A percentile compares a stretch with the other conserved stretches of the same genome.
phyloP scores from a whole-genome alignment of 2,113 vertebrate species.

The Polypterus bichir region DNA sequence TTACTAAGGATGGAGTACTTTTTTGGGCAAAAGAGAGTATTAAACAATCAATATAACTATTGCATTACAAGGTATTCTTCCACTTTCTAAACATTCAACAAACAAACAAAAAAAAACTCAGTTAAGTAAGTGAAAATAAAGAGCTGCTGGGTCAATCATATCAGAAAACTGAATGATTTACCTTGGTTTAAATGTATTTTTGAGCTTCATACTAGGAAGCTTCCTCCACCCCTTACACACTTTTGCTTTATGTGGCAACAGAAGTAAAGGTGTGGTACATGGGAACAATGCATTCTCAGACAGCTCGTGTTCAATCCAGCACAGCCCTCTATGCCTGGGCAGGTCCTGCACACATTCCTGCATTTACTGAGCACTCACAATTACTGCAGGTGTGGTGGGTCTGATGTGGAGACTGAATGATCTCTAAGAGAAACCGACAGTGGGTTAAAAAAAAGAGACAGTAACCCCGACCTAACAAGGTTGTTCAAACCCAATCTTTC shows the following conservation, averaged over 20 bases:
- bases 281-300: not conserved
- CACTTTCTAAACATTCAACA: not conserved
- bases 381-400: not conserved
- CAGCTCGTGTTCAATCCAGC: not conserved
- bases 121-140: not conserved
- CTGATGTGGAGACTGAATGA: not conserved
- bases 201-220: not conserved
- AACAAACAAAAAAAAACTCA: not conserved
- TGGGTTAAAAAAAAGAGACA: too few relatives aligned
- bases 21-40: too few relatives aligned
- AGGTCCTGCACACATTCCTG: not conserved
- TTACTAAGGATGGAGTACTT: too few relatives aligned
- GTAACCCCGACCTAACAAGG: not conserved
- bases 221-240: not conserved
- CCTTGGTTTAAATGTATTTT: not conserved
- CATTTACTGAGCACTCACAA: not conserved
- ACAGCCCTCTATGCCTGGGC: not conserved
- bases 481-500: not conserved
- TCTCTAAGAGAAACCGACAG: too few relatives aligned
- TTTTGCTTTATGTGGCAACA: not conserved
- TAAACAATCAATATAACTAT: too few relatives aligned
- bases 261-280: not conserved
- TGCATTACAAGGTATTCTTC: too few relatives aligned
- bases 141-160: not conserved
- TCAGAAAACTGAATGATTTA: too few relatives aligned